phyloP scores from a whole-genome alignment of 2,888 invertebrate species.

The Deilephila porcellus region DNA sequence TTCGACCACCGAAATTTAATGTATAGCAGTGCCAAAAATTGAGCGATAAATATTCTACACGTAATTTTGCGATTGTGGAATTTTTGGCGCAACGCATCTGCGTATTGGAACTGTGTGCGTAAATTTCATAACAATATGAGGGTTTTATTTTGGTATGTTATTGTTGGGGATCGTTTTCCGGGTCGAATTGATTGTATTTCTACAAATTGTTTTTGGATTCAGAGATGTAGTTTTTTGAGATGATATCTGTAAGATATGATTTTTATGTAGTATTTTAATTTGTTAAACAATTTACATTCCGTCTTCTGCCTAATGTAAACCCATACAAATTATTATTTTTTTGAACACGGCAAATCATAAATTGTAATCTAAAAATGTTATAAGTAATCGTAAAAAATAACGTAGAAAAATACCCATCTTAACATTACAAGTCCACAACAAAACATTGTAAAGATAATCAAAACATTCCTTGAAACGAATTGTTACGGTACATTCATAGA shows the following conservation, averaged over 20 bases:
- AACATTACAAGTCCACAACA: neutral
- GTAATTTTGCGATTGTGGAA: constrained; percentile 72
- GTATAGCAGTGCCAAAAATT: constrained; percentile 71
- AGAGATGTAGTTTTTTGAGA: neutral
- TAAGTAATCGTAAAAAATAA: neutral
- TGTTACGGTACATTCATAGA: constrained; percentile 5
- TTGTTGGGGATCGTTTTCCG: neutral
- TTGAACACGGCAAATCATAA: too few relatives aligned
- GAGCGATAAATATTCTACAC: constrained; percentile 80
- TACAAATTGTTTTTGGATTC: neutral
- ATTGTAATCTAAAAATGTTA: too few relatives aligned
- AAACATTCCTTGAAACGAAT: neutral
- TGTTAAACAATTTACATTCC: too few relatives aligned
- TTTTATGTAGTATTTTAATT: too few relatives aligned
- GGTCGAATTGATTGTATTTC: neutral
- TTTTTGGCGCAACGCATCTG: constrained; percentile 37
- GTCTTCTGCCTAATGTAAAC: too few relatives aligned
- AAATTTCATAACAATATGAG: neutral
- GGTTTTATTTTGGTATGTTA: neutral
- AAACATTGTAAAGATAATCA: neutral
- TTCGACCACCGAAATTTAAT: constrained; percentile 62
- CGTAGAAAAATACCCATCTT: too few relatives aligned
- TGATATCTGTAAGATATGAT: too few relatives aligned
- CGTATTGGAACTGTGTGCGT: constrained; percentile 19
- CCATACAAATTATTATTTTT: too few relatives aligned